These are phyloP conservation scores for Umimayanthus kanabou DNA, from an alignment of 92 coral and sea anemone genomes.

Conservation along the genomic window DNA sequence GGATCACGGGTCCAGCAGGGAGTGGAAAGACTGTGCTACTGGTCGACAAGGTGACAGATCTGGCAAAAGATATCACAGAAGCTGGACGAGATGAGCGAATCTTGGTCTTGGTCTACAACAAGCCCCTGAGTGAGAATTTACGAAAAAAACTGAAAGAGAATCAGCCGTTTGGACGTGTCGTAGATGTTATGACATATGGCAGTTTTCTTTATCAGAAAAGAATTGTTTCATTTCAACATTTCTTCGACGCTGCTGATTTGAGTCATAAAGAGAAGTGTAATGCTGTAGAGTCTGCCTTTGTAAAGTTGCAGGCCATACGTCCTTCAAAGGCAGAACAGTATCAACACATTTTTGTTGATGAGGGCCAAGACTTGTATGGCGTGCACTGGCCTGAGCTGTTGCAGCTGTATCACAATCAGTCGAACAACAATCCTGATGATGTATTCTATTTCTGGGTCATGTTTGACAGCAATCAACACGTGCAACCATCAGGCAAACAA, in stretches of 20 bases:
- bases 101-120: constrained; percentile 51
- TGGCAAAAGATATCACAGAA: constrained; percentile 1
- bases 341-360: constrained; percentile 69
- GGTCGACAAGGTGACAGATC: constrained; percentile 45
- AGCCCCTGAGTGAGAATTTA: constrained; percentile 19
- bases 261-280: background rate
- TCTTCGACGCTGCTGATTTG: background rate
- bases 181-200: constrained; percentile 39
- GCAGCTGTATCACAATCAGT: constrained; percentile 22
- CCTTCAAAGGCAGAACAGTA: constrained; percentile 1
- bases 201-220: background rate
- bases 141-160: background rate
- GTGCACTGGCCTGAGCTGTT: constrained; percentile 46
- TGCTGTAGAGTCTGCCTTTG: background rate
- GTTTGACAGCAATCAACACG: constrained; percentile 55
- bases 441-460: constrained; percentile 53
- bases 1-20: constrained; percentile 75
- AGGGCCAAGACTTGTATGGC: constrained; percentile 59
- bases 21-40: constrained; percentile 64
- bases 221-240: background rate
- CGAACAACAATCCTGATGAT: background rate
- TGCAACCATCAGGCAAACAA: constrained; percentile 23
- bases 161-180: background rate
- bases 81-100: constrained; percentile 18
- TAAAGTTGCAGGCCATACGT: background rate